Base-by-base conservation (phyloP, 1,140 invertebrate genomes). In the Drosophila simulans region DNA sequence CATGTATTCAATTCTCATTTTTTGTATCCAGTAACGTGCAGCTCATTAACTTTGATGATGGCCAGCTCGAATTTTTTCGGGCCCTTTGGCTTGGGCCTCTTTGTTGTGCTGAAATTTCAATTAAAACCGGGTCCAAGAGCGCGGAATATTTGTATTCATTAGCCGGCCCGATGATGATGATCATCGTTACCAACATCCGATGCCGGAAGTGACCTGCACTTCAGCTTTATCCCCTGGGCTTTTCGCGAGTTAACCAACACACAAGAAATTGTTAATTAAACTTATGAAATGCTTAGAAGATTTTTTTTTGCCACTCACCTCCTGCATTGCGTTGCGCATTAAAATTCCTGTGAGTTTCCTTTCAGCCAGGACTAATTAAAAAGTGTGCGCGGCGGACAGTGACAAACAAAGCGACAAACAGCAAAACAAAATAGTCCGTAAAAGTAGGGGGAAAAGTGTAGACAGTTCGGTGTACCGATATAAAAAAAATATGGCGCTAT, bases 21-120 rank as follows among this genome's bases (percentile, higher is more conserved):
- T 57, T 57, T 56, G 53, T 53, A 48, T 53, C 49, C 34, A 40
- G 45, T 39, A 45, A 48, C 54, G 60, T 69, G 75, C 79, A 76
- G 83, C 83, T 86, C 83, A 89, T 83, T 83, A 86, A 83, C 83
- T 84, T 80, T 83, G 69, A 80, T 73, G 79, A 53, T 81, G 56
- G 46, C 13, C 60, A 65, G 60, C 46, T 43, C 15, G 37, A 43
- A 66, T 66, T 65, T 66, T 66, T 62, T 64, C 15, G 27, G 15
- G 17, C 20, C 35, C 43, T 55, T 73, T 54, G 40, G 39, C 20
- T 46, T 64, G 55, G 43, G 43, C 42, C 46, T 45, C 46, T 65
- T 43, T 75, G 57, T 71, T 63, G 48, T 46, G 49, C 56, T 42
- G 52, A 77, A 83, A 83, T 80, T 88, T 88, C 83, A 88, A 88